Evolutionary conservation across 2,797 vertebrate genomes (phyloP).

Genomic region (Picus viridis): DNA sequence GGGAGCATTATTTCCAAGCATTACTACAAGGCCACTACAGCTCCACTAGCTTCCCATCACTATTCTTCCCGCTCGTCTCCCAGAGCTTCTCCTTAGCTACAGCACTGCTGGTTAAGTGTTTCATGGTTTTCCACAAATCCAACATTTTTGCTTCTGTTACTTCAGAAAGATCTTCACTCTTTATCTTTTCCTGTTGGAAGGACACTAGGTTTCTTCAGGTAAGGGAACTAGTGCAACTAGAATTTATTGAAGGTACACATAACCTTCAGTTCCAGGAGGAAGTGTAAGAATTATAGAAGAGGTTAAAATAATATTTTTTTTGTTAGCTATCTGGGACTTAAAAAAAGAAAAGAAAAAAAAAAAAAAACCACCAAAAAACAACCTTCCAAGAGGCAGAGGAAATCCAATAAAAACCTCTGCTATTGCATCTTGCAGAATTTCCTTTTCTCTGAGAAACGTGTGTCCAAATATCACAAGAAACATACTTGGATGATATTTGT

Average conservation of each 20-base stretch:
- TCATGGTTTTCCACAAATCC: neutral
- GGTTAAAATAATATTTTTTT: neutral
- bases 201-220: neutral
- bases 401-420: neutral
- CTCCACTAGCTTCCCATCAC: neutral
- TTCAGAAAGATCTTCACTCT: neutral
- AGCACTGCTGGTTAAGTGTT: rapidly evolving
- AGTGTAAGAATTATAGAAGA: neutral
- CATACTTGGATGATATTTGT: neutral
- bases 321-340: neutral
- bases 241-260: neutral
- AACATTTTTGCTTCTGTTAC: neutral
- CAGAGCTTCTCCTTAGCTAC: neutral
- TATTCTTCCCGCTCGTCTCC: neutral
- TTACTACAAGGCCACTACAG: neutral
- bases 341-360: too few species aligned
- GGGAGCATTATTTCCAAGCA: neutral
- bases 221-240: neutral
- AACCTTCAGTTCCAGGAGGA: neutral
- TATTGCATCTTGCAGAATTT: neutral
- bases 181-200: neutral
- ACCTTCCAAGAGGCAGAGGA: neutral
- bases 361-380: too few species aligned
- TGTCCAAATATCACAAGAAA: neutral
- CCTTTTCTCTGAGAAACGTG: neutral